These are phyloP conservation scores for Myiagra hebetior DNA, from an alignment of 2,113 vertebrate species.

Conservation along the genomic window DNA sequence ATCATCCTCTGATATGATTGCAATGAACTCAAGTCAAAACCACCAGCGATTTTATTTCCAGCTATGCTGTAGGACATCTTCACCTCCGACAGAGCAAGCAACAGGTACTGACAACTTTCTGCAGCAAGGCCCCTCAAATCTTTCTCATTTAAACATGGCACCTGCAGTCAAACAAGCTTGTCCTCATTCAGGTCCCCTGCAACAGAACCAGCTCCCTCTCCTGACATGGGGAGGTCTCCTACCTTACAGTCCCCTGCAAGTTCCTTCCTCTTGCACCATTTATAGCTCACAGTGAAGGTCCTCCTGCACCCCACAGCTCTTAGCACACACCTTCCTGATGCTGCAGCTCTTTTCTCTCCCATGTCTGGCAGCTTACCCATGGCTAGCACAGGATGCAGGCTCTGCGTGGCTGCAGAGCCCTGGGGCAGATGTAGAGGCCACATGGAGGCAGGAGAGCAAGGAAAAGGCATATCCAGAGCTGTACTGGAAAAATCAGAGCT, in stretches of 20 bases:
- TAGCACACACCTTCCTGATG: fast-evolving
- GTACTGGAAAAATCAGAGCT: background rate
- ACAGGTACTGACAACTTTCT: background rate
- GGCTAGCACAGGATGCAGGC: fast-evolving
- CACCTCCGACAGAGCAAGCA: background rate
- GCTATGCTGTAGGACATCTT: background rate
- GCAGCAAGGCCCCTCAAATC: background rate
- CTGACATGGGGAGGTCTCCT: background rate
- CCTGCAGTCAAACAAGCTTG: background rate
- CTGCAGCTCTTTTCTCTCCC: background rate
- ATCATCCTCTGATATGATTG: background rate
- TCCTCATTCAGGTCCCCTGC: background rate
- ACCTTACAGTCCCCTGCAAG: background rate
- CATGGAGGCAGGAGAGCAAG: background rate
- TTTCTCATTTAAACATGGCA: background rate
- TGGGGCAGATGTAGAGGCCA: fast-evolving
- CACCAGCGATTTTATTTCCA: background rate
- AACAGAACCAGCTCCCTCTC: background rate
- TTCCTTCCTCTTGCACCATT: background rate
- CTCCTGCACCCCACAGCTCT: background rate
- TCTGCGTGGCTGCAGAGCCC: background rate
- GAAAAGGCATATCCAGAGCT: background rate
- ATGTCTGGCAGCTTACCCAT: fast-evolving
- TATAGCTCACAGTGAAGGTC: background rate
- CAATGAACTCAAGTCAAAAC: background rate